Conservation (phyloP, 1,140 invertebrate genomes). For the Calycopis cecrops region DNA sequence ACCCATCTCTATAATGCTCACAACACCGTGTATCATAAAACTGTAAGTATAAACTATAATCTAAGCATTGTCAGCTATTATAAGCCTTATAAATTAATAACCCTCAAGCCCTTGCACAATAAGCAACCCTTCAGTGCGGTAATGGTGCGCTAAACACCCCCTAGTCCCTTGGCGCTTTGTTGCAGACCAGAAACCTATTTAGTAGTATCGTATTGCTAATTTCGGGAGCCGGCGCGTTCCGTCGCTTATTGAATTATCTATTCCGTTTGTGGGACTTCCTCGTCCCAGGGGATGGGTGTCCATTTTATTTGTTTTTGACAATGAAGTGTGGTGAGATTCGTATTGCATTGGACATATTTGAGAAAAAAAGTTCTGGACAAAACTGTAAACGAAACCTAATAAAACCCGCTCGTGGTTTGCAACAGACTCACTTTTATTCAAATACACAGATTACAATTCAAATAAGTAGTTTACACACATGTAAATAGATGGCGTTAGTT, state of each 20-base stretch:
- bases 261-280: conserved; percentile 60
- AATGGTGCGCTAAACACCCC: conserved; percentile 59
- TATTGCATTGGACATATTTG: not conserved
- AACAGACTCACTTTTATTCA: too few relatives aligned
- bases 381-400: too few relatives aligned
- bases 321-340: not conserved
- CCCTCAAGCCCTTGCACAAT: too few relatives aligned
- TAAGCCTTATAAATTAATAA: conserved; percentile 3
- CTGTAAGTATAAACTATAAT: not conserved
- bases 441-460: too few relatives aligned
- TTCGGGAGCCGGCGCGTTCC: conserved; percentile 59
- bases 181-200: conserved; percentile 69
- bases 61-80: not conserved
- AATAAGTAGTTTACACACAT: too few relatives aligned
- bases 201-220: conserved; percentile 74
- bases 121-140: conserved; percentile 52
- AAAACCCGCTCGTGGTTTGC: too few relatives aligned
- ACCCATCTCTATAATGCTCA: not conserved
- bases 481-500: too few relatives aligned
- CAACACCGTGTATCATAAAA: not conserved
- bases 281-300: conserved; percentile 38
- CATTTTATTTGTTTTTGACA: too few relatives aligned
- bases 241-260: conserved; percentile 68
- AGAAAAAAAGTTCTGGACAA: too few relatives aligned
- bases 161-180: conserved; percentile 62